Evolutionary conservation across 2,797 vertebrate genomes (phyloP).

Genomic region (Yasuhikotakia modesta): DNA sequence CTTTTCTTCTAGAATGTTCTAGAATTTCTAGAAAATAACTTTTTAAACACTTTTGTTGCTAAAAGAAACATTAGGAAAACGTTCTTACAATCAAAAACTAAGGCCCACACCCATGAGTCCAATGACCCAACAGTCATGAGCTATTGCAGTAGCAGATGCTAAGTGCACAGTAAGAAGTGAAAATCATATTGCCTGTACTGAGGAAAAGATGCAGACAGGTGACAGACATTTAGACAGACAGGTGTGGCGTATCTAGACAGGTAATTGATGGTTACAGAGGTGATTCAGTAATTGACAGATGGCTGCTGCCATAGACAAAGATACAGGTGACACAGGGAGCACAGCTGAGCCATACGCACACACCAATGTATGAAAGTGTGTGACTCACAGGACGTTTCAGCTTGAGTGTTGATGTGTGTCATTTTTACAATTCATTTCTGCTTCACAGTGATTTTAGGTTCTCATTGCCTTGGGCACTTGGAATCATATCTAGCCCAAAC

Average conservation of each 20-base stretch:
- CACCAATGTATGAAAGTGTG: slow-evolving; percentile 1
- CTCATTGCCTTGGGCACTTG: slow-evolving; percentile 20
- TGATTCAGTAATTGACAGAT: slow-evolving; percentile 33
- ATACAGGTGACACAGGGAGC: background rate
- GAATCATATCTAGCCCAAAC: slow-evolving; percentile 1
- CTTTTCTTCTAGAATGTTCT: no score
- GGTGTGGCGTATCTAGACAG: slow-evolving; percentile 42
- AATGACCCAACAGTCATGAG: background rate
- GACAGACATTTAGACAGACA: slow-evolving; percentile 49
- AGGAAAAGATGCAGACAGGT: slow-evolving; percentile 29
- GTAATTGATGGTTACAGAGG: slow-evolving; percentile 44
- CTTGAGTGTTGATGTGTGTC: slow-evolving; percentile 6
- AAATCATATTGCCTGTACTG: background rate
- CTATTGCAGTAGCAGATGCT: background rate
- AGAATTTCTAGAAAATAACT: no score
- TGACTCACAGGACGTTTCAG: slow-evolving; percentile 17
- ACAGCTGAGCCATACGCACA: background rate
- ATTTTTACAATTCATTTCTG: background rate
- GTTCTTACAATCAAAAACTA: no score
- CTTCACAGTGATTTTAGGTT: background rate
- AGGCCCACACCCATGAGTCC: no score
- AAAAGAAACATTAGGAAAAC: background rate
- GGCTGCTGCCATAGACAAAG: background rate
- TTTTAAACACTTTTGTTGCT: no score
- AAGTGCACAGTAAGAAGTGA: background rate